These are phyloP conservation scores for Hippasteria phrygiana DNA, from an alignment of 53 echinoderm and acorn worm genomes.

Conservation along the genomic window DNA sequence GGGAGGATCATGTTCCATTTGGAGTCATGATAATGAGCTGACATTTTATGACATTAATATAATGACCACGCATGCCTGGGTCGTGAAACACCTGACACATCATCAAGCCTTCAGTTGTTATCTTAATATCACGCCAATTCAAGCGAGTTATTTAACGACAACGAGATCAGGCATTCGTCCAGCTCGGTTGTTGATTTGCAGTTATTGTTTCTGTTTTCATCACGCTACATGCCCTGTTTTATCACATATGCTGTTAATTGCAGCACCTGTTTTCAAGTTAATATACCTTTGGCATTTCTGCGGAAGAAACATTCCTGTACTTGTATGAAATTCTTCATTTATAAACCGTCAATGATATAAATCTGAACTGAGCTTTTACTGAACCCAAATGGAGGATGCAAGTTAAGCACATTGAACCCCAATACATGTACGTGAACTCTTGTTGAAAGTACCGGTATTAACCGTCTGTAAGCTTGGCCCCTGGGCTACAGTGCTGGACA, in stretches of 20 bases:
- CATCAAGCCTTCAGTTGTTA: neutral
- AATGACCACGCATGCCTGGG: neutral
- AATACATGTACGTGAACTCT: too few relatives aligned
- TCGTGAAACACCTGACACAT: neutral
- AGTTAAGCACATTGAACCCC: too few relatives aligned
- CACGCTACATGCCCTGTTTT: neutral
- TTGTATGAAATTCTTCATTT: neutral
- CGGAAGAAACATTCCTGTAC: too few relatives aligned
- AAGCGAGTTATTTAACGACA: neutral
- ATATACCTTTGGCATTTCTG: neutral
- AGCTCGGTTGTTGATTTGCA: neutral
- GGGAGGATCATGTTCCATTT: too few relatives aligned
- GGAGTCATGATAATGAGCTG: too few relatives aligned
- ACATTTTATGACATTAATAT: neutral
- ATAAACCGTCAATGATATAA: neutral
- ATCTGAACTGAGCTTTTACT: too few relatives aligned
- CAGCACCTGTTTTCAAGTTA: neutral
- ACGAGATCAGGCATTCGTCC: neutral
- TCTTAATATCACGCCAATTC: neutral
- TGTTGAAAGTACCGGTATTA: neutral
- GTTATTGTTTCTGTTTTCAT: neutral
- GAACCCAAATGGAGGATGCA: too few relatives aligned
- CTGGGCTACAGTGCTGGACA: neutral
- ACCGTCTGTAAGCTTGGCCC: neutral
- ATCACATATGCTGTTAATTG: neutral